Conservation (phyloP, 2,888 invertebrate species). For the Nezara viridula region DNA sequence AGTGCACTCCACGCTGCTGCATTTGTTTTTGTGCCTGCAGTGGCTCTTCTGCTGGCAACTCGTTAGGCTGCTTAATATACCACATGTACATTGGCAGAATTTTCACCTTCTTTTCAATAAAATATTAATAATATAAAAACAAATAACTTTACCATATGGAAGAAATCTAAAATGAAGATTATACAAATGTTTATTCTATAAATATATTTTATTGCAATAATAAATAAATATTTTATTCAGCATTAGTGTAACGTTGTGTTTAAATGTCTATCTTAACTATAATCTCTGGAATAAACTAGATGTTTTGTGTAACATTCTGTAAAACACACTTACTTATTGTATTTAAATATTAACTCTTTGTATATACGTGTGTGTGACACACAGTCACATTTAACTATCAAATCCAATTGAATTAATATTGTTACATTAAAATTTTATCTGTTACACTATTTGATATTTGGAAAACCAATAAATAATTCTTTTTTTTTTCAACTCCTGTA, state of each 20-base stretch:
- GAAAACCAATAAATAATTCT: neutral
- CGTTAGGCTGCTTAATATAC: constrained; percentile 19
- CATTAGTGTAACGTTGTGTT: neutral
- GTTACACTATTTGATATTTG: neutral
- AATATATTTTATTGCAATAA: neutral
- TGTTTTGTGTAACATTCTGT: neutral
- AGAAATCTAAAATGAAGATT: neutral
- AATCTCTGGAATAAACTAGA: neutral
- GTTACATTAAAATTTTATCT: neutral
- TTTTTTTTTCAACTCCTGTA: neutral
- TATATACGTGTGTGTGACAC: neutral
- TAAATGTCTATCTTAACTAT: neutral
- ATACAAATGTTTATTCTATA: neutral
- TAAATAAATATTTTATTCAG: neutral
- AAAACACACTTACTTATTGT: neutral
- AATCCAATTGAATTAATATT: neutral
- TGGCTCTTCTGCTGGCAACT: constrained; percentile 17
- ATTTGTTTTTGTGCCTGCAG: constrained; percentile 30
- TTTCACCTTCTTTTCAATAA: constrained; percentile 17
- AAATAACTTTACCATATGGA: neutral
- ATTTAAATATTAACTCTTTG: neutral
- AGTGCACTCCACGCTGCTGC: constrained; percentile 24
- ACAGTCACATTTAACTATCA: neutral
- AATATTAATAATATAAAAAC: neutral
- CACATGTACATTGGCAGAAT: constrained; percentile 28